These are phyloP conservation scores for Ophonus ardosiacus DNA, from an alignment of 2,888 invertebrate genomes.

Conservation along the genomic window DNA sequence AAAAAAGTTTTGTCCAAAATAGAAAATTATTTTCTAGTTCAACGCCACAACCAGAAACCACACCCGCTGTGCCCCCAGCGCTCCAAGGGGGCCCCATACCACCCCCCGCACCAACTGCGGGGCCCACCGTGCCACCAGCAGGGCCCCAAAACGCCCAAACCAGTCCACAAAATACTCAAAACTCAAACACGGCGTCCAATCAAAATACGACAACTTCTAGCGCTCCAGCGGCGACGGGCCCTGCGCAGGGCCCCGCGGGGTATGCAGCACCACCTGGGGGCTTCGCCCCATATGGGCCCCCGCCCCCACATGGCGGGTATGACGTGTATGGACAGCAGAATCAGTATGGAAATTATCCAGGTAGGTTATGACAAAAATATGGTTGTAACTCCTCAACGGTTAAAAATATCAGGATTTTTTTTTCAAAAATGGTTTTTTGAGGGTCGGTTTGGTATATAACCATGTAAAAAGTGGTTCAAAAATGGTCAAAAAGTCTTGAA, in stretches of 20 bases:
- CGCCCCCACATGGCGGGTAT: constrained; percentile 52
- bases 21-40: background rate
- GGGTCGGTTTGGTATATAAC: background rate
- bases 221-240: constrained; percentile 14
- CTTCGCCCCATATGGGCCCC: constrained; percentile 54
- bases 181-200: background rate
- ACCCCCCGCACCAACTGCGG: background rate
- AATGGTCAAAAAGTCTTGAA: background rate
- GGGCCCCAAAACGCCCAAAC: background rate
- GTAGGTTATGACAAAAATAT: constrained; percentile 13
- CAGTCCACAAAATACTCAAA: background rate
- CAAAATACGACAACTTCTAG: background rate
- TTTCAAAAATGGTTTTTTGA: background rate
- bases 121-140: background rate
- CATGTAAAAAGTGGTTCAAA: background rate
- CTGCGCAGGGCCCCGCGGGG: constrained; percentile 30
- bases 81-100: background rate
- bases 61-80: background rate
- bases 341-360: constrained; percentile 65
- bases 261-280: constrained; percentile 9
- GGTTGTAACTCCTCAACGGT: background rate
- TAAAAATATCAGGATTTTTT: background rate
- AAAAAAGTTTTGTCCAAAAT: background rate
- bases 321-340: constrained; percentile 62
- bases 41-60: background rate